These are phyloP conservation scores for Loxodonta africana DNA, from an alignment of 2,113 vertebrate genomes.

Conservation along the genomic window DNA sequence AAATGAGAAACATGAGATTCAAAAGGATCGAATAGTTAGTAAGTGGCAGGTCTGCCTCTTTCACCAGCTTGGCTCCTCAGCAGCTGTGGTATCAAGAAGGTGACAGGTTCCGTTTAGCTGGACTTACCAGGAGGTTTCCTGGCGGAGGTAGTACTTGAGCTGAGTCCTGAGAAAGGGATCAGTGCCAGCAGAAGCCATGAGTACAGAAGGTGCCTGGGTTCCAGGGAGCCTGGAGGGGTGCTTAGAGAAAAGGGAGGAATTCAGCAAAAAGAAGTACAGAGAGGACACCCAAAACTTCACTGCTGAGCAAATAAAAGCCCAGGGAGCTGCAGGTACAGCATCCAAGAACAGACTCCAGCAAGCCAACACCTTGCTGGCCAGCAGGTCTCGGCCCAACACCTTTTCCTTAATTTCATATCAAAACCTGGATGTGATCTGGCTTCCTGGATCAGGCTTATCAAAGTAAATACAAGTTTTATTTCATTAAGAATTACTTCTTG, in stretches of 20 bases:
- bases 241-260: not conserved
- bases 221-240: not conserved
- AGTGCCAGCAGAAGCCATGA: not conserved
- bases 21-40: not conserved
- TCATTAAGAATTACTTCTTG: not conserved
- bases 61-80: not conserved
- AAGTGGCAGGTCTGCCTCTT: not conserved
- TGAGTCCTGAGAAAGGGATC: not conserved
- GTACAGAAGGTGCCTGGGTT: not conserved
- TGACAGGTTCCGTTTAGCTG: not conserved
- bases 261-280: not conserved
- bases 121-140: constrained; percentile 13
- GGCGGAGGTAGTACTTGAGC: not conserved
- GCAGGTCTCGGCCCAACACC: not conserved
- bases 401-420: not conserved
- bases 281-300: not conserved
- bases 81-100: not conserved
- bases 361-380: not conserved
- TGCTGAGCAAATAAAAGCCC: not conserved
- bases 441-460: not conserved
- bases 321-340: not conserved
- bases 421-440: not conserved
- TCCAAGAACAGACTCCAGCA: not conserved
- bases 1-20: not conserved
- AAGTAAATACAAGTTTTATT: not conserved